Base-by-base conservation (phyloP, 2,888 invertebrate genomes). In the Scaptomyza flava region DNA sequence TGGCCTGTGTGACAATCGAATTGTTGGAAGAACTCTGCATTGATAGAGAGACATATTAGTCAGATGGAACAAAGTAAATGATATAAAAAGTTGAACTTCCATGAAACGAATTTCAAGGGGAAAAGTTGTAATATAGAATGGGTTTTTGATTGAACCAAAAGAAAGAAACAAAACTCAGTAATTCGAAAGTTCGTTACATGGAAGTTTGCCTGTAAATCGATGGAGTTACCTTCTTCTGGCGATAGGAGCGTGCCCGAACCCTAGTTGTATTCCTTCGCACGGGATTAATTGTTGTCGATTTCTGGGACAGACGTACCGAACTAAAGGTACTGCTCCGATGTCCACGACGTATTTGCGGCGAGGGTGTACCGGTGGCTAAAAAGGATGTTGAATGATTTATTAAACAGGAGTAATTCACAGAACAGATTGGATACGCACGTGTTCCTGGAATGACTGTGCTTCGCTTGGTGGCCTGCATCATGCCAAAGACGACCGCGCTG, bases 401-500 rank as follows among this genome's bases (percentile, higher is more conserved):
- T 23, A 42, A 23, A 6, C 12, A 43, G 9, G 2, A 3, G 20
- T 5, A 20, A n/a, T 0, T 4, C 14, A 1, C n/a, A 9, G 23
- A 11, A 9, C 0, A 12, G 9, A 14, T 14, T 9, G 7, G 30
- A 9, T 23, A 87, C 90, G 90, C 76, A 92, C 92, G 92, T 73
- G 92, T 92, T 65, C 90, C 89, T 11, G 90, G 87, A 23, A 91
- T 90, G 27, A 88, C 90, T 42, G 89, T 90, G 73, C 91, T 90
- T 12, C 92, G 90, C 47, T 92, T 92, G 42, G 92, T 91, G 43
- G 96, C 96, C 92, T 97, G 96, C 77, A 98, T 95, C 94, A 98
- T 96, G 63, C 96, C 96, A 91, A 96, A 97, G 11, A 98, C 97
- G 53, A 98, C 96, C 9, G 96, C 96, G 12, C 97, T 96, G 77